Evolutionary conservation across 2,888 invertebrate species (phyloP), one percentile per base, ranked within the genome.

Genomic region (Pseudococcus jackbeardsleyi): DNA sequence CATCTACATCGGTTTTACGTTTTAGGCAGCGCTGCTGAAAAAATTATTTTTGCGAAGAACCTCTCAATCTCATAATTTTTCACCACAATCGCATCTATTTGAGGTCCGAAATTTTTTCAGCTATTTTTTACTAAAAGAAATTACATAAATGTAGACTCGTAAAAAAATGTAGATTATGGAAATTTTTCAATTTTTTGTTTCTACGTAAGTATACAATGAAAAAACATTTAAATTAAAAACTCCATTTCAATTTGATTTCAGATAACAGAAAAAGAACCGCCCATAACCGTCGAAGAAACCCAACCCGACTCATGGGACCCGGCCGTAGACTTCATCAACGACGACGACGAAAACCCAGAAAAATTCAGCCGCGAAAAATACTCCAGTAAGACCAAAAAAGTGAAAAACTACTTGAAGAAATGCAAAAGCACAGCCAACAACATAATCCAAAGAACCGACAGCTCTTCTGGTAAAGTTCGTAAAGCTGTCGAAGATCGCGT

Each of bases 371-470:
- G 86, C 22, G 86, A 50, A 8, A 82, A 84, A 42, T 54, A 59
- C 2, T 7, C 19, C 0, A 84, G 88, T n/a, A 88, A 84, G 42
- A 64, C 46, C 17, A 88, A 88, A 84, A 88, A 64, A 46, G 64
- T 88, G 48, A 88, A 88, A 11, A 84, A 88, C 46, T 88, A 88
- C 42, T 42, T 88, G 88, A 88, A 84, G 46, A 82, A 84, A 46
- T 88, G 88, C 26, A 88, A 88, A 88, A 59, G 64, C 64, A 88
- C 88, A 0, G 88, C 88, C 64, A 84, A 88, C 26, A 82, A 64
- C 17, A 68, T 59, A 4, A 48, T 54, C 7, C 15, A 59, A 46
- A 54, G 59, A 19, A 59, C 17, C 17, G 79, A 79, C n/a, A 19
- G 15, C 12, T 19, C 84, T 39, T 39, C 48, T 15, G 17, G 3